phyloP scores from a whole-genome alignment of 2,888 invertebrate genomes.

The Lepetodrilus schrolli region DNA sequence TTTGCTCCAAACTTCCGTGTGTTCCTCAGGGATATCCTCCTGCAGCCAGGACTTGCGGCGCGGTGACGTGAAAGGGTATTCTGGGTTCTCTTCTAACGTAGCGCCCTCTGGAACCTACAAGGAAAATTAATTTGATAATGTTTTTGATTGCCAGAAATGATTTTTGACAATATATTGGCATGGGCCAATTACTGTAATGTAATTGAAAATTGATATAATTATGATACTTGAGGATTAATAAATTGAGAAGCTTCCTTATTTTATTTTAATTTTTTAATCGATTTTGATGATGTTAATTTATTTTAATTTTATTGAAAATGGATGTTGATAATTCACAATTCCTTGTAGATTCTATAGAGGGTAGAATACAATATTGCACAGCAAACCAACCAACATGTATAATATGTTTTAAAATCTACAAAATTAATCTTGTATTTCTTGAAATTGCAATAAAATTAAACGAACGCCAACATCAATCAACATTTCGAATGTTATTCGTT shows the following conservation, averaged over 20 bases:
- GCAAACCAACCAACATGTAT: no score
- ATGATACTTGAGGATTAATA: no score
- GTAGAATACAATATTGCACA: background rate
- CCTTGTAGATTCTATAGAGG: conserved; percentile 12
- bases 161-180: no score
- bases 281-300: background rate
- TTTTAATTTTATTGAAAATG: no score
- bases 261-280: background rate
- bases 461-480: background rate
- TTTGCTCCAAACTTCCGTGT: conserved; percentile 19
- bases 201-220: no score
- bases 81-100: conserved; percentile 20
- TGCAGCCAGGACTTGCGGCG: background rate
- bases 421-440: no score
- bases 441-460: no score
- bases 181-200: no score
- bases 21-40: conserved; percentile 1
- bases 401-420: conserved; percentile 2
- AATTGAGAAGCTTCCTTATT: no score
- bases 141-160: no score
- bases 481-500: background rate
- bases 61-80: background rate
- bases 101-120: conserved; percentile 24
- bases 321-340: no score
- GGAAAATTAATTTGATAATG: no score